phyloP scores from a whole-genome alignment of 1,140 invertebrate genomes.

The Onthophagus taurus region DNA sequence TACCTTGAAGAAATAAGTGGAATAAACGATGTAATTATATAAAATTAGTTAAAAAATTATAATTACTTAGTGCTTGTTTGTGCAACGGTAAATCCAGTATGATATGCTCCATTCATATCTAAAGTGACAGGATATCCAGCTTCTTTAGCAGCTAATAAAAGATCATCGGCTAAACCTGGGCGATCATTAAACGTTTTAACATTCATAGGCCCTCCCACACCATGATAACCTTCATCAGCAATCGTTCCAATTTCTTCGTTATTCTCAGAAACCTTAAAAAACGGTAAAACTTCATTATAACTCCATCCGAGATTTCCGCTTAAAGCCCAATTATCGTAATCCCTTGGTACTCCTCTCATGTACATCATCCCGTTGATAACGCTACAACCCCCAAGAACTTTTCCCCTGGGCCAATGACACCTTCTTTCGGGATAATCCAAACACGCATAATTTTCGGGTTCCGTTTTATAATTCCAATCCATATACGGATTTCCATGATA shows the following conservation, averaged over 20 bases:
- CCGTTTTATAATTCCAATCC: conserved; percentile 58
- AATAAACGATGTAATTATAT: no score
- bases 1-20: no score
- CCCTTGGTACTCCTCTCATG: conserved; percentile 55
- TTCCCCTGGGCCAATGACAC: conserved; percentile 48
- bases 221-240: conserved; percentile 37
- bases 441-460: conserved; percentile 50
- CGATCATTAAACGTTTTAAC: conserved; percentile 44
- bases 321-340: conserved; percentile 61
- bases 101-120: conserved; percentile 48
- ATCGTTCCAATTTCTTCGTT: conserved; percentile 43
- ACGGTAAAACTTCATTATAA: conserved; percentile 43
- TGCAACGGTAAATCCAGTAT: conserved; percentile 36
- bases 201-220: conserved; percentile 39
- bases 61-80: conserved; percentile 33
- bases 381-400: conserved; percentile 51
- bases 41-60: not conserved
- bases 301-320: conserved; percentile 33
- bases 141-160: conserved; percentile 51
- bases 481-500: conserved; percentile 45
- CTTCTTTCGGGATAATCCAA: conserved; percentile 39
- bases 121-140: conserved; percentile 44
- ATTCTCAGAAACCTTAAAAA: conserved; percentile 47
- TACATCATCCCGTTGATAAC: conserved; percentile 68
- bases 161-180: conserved; percentile 42